These are phyloP conservation scores for Pyrrhosoma nymphula DNA, from an alignment of 2,888 invertebrate species.

Conservation along the genomic window DNA sequence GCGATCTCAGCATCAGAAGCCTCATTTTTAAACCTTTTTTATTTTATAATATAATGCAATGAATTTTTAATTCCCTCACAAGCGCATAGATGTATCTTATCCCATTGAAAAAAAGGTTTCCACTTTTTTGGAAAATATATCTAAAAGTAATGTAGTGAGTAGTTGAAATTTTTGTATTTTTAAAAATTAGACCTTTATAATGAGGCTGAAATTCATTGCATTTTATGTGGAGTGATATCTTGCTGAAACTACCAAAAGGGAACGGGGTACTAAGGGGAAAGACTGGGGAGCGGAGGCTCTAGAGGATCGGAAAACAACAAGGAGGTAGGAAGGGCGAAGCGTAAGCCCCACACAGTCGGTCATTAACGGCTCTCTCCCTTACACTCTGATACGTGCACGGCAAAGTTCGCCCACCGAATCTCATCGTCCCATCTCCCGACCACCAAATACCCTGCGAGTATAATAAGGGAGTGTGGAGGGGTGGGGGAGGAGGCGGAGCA, in stretches of 20 bases:
- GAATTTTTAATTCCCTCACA: too few relatives aligned
- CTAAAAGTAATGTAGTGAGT: too few relatives aligned
- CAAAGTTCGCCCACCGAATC: slow-evolving; percentile 42
- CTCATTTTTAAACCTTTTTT: too few relatives aligned
- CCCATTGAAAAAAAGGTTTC: too few relatives aligned
- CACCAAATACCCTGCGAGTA: neutral
- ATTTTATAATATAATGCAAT: too few relatives aligned
- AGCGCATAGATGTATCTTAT: too few relatives aligned
- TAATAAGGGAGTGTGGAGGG: neutral
- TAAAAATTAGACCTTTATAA: too few relatives aligned
- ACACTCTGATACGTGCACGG: slow-evolving; percentile 45
- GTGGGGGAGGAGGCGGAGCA: neutral
- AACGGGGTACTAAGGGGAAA: neutral
- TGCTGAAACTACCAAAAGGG: neutral
- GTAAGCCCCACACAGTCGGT: slow-evolving; percentile 5
- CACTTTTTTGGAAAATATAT: too few relatives aligned
- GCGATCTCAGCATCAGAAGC: too few relatives aligned
- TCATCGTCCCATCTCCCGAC: slow-evolving; percentile 47
- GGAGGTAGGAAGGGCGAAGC: neutral
- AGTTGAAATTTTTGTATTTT: too few relatives aligned
- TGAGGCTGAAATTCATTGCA: too few relatives aligned
- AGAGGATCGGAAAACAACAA: neutral
- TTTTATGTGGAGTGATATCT: too few relatives aligned
- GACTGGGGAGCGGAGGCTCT: neutral
- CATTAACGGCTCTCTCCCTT: slow-evolving; percentile 34